These are phyloP conservation scores for Adelges cooleyi DNA, from an alignment of 1,140 invertebrate species.

Conservation along the genomic window DNA sequence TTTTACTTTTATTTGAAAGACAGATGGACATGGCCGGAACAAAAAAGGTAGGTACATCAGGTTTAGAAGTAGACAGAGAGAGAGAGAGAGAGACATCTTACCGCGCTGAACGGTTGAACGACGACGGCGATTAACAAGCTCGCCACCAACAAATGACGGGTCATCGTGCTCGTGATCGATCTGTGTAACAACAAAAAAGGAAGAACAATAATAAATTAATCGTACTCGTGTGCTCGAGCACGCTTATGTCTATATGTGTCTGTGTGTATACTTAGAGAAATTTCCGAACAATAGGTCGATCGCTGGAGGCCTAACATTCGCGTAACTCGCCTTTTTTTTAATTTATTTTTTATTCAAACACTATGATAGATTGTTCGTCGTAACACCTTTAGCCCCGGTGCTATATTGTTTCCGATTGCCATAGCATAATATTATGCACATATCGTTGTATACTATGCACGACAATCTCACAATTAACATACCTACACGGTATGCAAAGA, in stretches of 20 bases:
- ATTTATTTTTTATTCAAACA: neutral
- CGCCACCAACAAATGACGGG: constrained; percentile 12
- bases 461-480: neutral
- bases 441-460: neutral
- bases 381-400: too few relatives aligned
- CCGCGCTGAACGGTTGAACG: neutral
- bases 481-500: neutral
- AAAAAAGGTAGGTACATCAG: neutral
- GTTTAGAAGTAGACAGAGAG: neutral
- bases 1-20: too few relatives aligned
- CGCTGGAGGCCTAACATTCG: too few relatives aligned
- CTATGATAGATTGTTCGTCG: neutral
- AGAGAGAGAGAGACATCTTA: neutral
- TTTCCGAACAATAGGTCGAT: too few relatives aligned
- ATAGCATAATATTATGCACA: neutral
- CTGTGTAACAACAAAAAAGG: neutral
- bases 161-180: constrained; percentile 7
- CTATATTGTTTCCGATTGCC: too few relatives aligned
- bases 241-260: neutral
- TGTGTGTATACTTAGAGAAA: neutral
- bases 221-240: neutral
- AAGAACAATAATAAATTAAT: neutral
- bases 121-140: neutral
- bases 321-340: neutral
- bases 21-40: neutral